Base-by-base conservation (phyloP, 2,888 invertebrate genomes). In the Drosophila bunnanda region DNA sequence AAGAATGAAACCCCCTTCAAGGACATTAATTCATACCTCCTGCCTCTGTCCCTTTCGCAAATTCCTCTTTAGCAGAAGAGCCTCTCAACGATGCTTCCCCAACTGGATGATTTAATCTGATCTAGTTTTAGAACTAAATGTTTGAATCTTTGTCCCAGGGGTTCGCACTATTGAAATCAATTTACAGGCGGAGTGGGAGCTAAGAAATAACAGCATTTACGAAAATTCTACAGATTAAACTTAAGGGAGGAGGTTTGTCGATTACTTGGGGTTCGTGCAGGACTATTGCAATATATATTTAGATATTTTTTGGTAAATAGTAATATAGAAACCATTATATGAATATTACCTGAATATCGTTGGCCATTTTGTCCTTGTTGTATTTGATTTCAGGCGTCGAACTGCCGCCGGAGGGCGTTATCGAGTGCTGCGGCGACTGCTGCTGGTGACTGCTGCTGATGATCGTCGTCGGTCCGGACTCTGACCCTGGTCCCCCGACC, bases 361-460 rank as follows among this genome's bases (percentile, higher is more conserved):
- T 96, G 90, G 96, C 96, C 83, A 97, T 94, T 92, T 97, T 97
- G 88, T 97, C 97, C 57, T 96, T 95, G 93, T 96, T 95, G 89
- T 96, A 94, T 91, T 97, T 97, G 88, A 97, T 97, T 56, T 96
- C 95, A 92, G 96, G 96, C 93, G 91, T 96, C 78, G 94, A 94
- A 79, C 94, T 94, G 66, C 93, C 94, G 43, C 92, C 93, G 52
- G 91, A 91, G 36, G 93, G 92, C 81, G 92, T 94, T 78, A 94
- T 94, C 65, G 95, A 94, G 84, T 94, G 91, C 78, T 94, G 93
- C 55, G 94, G 94, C 34, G 91, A 89, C 61, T 83, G 86, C 61
- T 83, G 86, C 52, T 82, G 82, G 82, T 71, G 93, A 93, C 78
- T 93, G 93, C 77, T 81, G 43, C 52, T 62, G 30, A 70, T 34